Conservation (phyloP, 64 coral and sea anemone species). For the Porites lutea region DNA sequence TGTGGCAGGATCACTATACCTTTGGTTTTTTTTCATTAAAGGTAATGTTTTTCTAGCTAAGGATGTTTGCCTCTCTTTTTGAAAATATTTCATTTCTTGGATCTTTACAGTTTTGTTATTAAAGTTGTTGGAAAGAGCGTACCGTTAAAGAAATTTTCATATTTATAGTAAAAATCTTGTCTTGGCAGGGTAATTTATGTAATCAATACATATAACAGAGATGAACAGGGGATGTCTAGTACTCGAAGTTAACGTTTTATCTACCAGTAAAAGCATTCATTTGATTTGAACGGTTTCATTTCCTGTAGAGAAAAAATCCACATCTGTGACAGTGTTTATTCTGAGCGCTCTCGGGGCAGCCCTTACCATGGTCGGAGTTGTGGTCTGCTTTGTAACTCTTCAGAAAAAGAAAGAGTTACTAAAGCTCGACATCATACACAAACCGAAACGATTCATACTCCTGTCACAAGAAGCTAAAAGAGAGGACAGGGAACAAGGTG, state of each 20-base stretch:
- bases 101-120: too few relatives aligned
- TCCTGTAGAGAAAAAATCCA: constrained; percentile 29
- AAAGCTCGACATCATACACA: constrained; percentile 65
- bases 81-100: too few relatives aligned
- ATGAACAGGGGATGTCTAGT: too few relatives aligned
- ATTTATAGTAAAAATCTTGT: too few relatives aligned
- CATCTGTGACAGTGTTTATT: constrained; percentile 53
- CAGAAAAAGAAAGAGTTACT: constrained; percentile 55
- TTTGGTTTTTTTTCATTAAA: constrained; percentile 50
- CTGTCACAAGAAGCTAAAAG: constrained; percentile 13
- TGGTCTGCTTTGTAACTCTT: constrained; percentile 42
- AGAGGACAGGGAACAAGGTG: background rate
- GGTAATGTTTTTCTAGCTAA: background rate
- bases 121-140: too few relatives aligned
- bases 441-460: constrained; percentile 61
- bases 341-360: constrained; percentile 41
- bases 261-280: too few relatives aligned
- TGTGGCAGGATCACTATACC: constrained; percentile 21
- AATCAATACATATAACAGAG: too few relatives aligned
- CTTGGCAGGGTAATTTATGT: too few relatives aligned
- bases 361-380: constrained; percentile 30
- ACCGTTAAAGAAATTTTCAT: too few relatives aligned
- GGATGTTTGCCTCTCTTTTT: background rate
- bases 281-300: background rate
- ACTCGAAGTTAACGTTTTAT: too few relatives aligned